These are phyloP conservation scores for Empis stercorea DNA, from an alignment of 2,888 invertebrate genomes.

Conservation along the genomic window DNA sequence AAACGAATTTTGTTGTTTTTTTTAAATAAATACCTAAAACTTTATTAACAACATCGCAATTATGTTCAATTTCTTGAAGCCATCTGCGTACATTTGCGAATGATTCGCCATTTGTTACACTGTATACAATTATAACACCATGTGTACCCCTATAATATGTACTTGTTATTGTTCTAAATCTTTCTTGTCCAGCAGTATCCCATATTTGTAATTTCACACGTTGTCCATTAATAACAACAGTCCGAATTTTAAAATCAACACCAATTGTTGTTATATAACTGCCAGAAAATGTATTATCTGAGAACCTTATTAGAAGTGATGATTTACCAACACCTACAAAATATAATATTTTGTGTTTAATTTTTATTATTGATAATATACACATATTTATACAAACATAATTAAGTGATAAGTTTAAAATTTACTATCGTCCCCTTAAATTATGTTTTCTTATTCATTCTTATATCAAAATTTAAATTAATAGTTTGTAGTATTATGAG, in stretches of 20 bases:
- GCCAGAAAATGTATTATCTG: slow-evolving; percentile 97
- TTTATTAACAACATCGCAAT: slow-evolving; percentile 98
- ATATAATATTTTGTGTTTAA: neutral
- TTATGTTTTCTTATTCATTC: too few species aligned
- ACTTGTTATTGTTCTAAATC: slow-evolving; percentile 96
- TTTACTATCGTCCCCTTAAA: too few species aligned
- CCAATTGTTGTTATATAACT: slow-evolving; percentile 98
- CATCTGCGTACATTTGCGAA: slow-evolving; percentile 99
- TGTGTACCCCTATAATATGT: slow-evolving; percentile 99
- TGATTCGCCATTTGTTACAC: slow-evolving; percentile 96
- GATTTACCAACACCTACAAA: slow-evolving; percentile 93
- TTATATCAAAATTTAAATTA: too few species aligned
- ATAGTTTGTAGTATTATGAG: too few species aligned
- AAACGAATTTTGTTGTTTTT: too few species aligned
- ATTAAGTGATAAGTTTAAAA: too few species aligned
- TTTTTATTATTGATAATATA: too few species aligned
- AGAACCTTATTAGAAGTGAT: slow-evolving; percentile 88
- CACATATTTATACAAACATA: too few species aligned
- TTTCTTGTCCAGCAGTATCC: slow-evolving; percentile 96
- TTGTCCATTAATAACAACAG: slow-evolving; percentile 81
- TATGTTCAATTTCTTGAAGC: slow-evolving; percentile 98
- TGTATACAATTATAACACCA: slow-evolving; percentile 98
- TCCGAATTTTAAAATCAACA: slow-evolving; percentile 99
- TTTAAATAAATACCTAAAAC: slow-evolving; percentile 58
- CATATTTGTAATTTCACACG: slow-evolving; percentile 93